These are phyloP conservation scores for Troides helena DNA, from an alignment of 2,888 invertebrate genomes.

Conservation along the genomic window DNA sequence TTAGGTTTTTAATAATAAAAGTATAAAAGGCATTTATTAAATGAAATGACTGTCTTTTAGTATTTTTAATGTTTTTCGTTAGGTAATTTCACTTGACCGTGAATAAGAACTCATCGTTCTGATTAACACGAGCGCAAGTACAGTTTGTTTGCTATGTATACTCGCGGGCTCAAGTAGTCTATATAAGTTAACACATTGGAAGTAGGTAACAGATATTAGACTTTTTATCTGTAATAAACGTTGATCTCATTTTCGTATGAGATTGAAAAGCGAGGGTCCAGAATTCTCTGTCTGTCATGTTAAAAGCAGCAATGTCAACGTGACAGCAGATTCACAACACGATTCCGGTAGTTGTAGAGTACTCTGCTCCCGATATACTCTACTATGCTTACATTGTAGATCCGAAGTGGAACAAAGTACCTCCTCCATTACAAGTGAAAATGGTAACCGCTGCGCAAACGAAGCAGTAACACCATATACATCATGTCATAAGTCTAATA, in stretches of 20 bases:
- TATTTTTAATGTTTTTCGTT: slow-evolving; percentile 1
- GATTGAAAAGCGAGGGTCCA: no score
- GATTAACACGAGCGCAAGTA: slow-evolving; percentile 19
- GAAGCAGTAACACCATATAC: no score
- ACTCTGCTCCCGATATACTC: no score
- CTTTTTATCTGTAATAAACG: neutral
- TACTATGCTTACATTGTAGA: no score
- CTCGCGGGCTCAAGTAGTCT: neutral
- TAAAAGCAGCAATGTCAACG: no score
- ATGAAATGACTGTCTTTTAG: slow-evolving; percentile 6
- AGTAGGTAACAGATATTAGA: neutral
- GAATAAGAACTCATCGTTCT: slow-evolving; percentile 18
- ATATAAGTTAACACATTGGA: neutral
- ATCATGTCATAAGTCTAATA: neutral
- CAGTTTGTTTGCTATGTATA: neutral
- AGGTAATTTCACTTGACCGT: slow-evolving; percentile 15
- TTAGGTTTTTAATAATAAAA: neutral
- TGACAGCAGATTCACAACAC: no score
- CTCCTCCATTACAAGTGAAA: no score
- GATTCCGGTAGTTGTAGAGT: no score
- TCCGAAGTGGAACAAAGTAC: no score
- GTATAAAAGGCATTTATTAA: neutral
- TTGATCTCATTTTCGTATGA: no score
- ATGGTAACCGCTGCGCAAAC: no score
- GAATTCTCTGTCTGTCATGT: no score